These are phyloP conservation scores for Empis stercorea DNA, from an alignment of 2,888 invertebrate species.

Conservation along the genomic window DNA sequence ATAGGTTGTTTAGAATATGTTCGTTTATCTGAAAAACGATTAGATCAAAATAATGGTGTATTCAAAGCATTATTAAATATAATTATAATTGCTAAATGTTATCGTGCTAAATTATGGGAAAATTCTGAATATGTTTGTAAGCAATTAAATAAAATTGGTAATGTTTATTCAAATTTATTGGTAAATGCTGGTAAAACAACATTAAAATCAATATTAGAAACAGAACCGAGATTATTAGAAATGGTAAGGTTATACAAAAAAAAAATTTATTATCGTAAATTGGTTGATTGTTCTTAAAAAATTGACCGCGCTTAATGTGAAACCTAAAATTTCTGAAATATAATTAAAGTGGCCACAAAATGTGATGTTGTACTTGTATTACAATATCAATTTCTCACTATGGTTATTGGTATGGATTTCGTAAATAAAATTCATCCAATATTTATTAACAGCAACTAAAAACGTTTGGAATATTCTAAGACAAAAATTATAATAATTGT, in stretches of 20 bases:
- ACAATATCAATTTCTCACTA: too few relatives aligned
- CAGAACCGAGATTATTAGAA: slow-evolving; percentile 62
- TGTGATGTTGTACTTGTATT: too few relatives aligned
- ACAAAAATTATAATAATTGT: too few relatives aligned
- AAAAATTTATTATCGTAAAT: too few relatives aligned
- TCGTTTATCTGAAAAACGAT: slow-evolving; percentile 28
- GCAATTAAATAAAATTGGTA: slow-evolving; percentile 60
- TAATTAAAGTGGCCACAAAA: too few relatives aligned
- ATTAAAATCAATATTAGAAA: slow-evolving; percentile 48
- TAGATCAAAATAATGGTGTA: slow-evolving; percentile 25
- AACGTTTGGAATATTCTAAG: too few relatives aligned
- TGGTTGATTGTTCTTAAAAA: slow-evolving; percentile 1
- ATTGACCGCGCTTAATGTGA: too few relatives aligned
- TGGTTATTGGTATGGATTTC: too few relatives aligned
- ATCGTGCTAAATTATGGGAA: slow-evolving; percentile 59
- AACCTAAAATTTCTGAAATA: too few relatives aligned
- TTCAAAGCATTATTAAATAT: slow-evolving; percentile 46
- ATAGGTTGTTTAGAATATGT: slow-evolving; percentile 47
- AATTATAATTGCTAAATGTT: slow-evolving; percentile 51
- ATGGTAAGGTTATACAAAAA: slow-evolving; percentile 35
- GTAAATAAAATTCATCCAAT: too few relatives aligned
- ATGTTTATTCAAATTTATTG: slow-evolving; percentile 47
- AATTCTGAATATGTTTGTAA: slow-evolving; percentile 53
- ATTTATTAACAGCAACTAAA: too few relatives aligned
- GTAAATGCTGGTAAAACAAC: slow-evolving; percentile 53